Base-by-base conservation (phyloP, 2,888 invertebrate genomes). In the Corbicula japonica region DNA sequence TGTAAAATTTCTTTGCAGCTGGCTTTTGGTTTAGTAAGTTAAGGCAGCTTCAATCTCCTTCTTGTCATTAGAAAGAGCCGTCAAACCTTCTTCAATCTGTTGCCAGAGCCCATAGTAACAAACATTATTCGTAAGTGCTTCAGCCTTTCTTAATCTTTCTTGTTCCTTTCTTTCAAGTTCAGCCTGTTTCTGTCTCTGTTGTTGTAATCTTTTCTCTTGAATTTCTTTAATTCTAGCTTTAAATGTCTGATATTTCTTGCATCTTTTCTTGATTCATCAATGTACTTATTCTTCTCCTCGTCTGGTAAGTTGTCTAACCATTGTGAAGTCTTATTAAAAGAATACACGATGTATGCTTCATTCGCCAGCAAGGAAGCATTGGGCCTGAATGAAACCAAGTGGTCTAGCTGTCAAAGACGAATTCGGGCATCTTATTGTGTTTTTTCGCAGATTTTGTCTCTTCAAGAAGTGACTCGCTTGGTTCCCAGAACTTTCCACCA, bases 91-190 rank as follows among this genome's bases (percentile, higher is more conserved):
- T 28, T 77, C 61, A 18, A 79, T 28, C 41, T 84, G 71, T 26
- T 80, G 76, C 79, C 74, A 83, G 12, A 76, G 44, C 5, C 83
- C 83, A 71, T 83, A 83, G 46, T 56, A 75, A 48, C 77, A 81
- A 10, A 80, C 70, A 61, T 76, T 58, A 72, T 66, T 76, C 10
- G 72, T 81, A 21, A 69, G 15, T 26, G 73, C 61, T 52, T 81
- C 79, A 35, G 62, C 66, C 46, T 60, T 50, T 52, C 30, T 50
- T 23, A 80, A 34, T 46, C 83, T 70, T 35, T 62, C 54, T 41
- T 15, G 50, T 46, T 81, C 79, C 48, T 62, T 69, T 62, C 56
- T 30, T 48, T 75, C 74, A 28, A 74, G 21, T 52, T 76, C 76
- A 35, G 32, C 10, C 32, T 79, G 73, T 35, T 52, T 73, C 28